phyloP scores from a whole-genome alignment of 2,113 vertebrate species.

The Onychorhynchus coronatus region DNA sequence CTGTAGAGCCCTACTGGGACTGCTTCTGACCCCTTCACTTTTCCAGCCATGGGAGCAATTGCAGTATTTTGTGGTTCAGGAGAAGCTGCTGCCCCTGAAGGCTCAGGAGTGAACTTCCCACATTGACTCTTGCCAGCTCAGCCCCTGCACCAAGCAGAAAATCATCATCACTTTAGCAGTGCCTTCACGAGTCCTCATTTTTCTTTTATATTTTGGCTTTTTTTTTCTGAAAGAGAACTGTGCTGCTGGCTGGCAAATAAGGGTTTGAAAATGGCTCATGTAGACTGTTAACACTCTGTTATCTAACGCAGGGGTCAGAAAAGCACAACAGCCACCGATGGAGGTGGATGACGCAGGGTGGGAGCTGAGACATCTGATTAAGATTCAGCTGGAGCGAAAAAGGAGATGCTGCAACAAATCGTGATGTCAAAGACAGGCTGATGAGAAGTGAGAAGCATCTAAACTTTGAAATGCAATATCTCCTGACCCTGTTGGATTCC shows the following conservation, averaged over 20 bases:
- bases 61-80: not conserved
- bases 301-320: not conserved
- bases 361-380: not conserved
- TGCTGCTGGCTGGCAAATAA: not conserved
- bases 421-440: not conserved
- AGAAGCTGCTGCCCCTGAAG: not conserved
- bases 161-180: accelerated
- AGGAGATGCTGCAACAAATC: not conserved
- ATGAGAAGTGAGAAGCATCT: not conserved
- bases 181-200: not conserved
- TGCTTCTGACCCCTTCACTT: not conserved
- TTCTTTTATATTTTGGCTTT: not conserved
- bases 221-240: not conserved
- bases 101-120: not conserved
- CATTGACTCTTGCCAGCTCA: not conserved
- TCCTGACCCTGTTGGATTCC: not conserved
- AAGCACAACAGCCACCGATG: not conserved
- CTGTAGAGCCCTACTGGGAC: not conserved
- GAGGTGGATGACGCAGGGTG: not conserved
- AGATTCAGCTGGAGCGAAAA: not conserved
- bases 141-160: not conserved
- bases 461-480: not conserved
- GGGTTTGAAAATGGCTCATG: not conserved
- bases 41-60: not conserved
- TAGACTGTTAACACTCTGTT: not conserved